A percentile compares a stretch with the other conserved stretches of the same genome.
These are phyloP conservation scores for Onthophagus sagittarius DNA, from an alignment of 2,888 invertebrate genomes.

Conservation along the genomic window DNA sequence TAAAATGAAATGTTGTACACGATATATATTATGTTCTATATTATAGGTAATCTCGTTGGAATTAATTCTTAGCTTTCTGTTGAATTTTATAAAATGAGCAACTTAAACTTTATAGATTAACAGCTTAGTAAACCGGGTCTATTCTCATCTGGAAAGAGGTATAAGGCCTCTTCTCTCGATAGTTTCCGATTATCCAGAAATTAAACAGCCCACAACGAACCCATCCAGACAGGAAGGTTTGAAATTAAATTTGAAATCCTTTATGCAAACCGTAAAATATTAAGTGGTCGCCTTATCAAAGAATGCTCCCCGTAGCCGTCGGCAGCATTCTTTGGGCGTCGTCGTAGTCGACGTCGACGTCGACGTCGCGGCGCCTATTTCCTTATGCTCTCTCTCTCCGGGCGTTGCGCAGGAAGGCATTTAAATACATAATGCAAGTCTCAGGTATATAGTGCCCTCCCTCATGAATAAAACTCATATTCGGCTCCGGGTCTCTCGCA, in stretches of 20 bases:
- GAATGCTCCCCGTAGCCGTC: background rate
- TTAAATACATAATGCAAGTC: conserved; percentile 12
- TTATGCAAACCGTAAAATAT: background rate
- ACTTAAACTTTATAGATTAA: background rate
- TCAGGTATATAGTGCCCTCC: conserved; percentile 36
- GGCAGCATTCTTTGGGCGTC: background rate
- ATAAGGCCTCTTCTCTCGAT: background rate
- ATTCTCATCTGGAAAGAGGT: background rate
- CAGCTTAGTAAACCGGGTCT: background rate
- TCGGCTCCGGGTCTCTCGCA: conserved; percentile 14
- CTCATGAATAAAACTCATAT: conserved; percentile 43
- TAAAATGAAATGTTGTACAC: too few relatives aligned
- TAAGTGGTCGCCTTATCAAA: background rate
- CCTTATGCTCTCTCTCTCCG: background rate
- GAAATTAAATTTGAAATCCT: background rate
- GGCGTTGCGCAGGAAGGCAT: background rate
- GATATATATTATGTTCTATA: too few relatives aligned
- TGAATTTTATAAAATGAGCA: background rate
- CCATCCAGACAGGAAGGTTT: background rate
- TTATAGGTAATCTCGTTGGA: background rate
- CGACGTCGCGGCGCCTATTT: background rate
- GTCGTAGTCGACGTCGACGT: background rate
- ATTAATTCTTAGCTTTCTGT: background rate
- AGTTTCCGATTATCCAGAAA: background rate
- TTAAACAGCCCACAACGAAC: background rate